Evolutionary conservation across 2,888 invertebrate species (phyloP), one percentile per base, ranked within the genome.

Genomic region (Melanotus villosus): DNA sequence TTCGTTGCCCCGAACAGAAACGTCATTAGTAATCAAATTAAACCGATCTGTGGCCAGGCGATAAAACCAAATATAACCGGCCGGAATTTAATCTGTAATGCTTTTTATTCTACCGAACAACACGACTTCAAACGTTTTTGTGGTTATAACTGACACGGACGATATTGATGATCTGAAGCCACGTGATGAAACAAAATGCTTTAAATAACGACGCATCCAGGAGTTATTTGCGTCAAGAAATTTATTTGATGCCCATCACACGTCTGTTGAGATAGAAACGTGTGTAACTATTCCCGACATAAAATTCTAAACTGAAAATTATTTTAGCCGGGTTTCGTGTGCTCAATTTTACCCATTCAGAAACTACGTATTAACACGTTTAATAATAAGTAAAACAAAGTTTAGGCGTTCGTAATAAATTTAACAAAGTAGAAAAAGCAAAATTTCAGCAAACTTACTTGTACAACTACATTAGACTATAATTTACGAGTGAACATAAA

Each of bases 401-500:
- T n/a, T n/a, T n/a, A n/a, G n/a, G n/a, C n/a, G n/a, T n/a, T n/a
- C n/a, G n/a, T n/a, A n/a, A n/a, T n/a, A n/a, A n/a, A n/a, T n/a
- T n/a, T n/a, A n/a, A n/a, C n/a, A n/a, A n/a, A n/a, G n/a, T n/a
- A n/a, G n/a, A n/a, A n/a, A n/a, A n/a, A n/a, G n/a, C n/a, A n/a
- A n/a, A n/a, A n/a, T n/a, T n/a, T n/a, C n/a, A 71, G 66, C 68
- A 72, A 75, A 75, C 68, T 75, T 73, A 67, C 71, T 68, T 72
- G 67, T 70, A 69, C 71, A 68, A 54, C 52, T 57, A 30, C n/a
- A n/a, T n/a, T 16, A 32, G 7, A 26, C 12, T 54, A 45, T 66
- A 74, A 75, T 74, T 74, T 73, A 75, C 65, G 69, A 60, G 64
- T 41, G 70, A 65, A 71, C 71, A 72, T 75, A 74, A 75, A 74